Percentiles rank a stretch among this genome's conserved stretches.
phyloP scores from a whole-genome alignment of 2,888 invertebrate genomes.

The Caenorhabditis afra region DNA sequence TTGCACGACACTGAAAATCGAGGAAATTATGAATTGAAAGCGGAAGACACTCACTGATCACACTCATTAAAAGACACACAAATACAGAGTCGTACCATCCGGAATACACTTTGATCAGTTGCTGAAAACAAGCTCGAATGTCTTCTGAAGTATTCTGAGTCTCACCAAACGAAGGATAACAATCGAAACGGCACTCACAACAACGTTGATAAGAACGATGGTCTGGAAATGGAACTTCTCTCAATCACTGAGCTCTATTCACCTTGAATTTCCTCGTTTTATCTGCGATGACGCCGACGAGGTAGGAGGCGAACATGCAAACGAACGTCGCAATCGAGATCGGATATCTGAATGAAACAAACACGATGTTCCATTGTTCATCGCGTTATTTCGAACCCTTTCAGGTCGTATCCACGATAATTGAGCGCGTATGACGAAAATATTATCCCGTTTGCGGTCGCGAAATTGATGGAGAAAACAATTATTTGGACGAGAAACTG shows the following conservation, averaged over 20 bases:
- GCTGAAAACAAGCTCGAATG: constrained; percentile 15
- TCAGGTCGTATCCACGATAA: constrained; percentile 40
- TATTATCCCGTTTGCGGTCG: constrained; percentile 43
- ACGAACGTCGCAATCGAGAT: constrained; percentile 44
- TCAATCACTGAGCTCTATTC: not conserved
- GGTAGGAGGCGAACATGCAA: constrained; percentile 35
- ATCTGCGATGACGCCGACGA: constrained; percentile 43
- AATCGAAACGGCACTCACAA: constrained; percentile 18
- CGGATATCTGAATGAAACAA: no score
- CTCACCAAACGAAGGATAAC: constrained; percentile 29
- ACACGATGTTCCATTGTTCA: no score
- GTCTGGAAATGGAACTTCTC: constrained; percentile 4
- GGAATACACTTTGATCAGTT: constrained; percentile 31
- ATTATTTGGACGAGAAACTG: constrained; percentile 49
- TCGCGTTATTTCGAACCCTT: no score
- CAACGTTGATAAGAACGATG: constrained; percentile 27
- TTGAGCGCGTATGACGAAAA: constrained; percentile 45
- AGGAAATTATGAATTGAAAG: not conserved
- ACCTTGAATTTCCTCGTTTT: constrained; percentile 46
- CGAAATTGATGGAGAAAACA: constrained; percentile 41
- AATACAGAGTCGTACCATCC: constrained; percentile 51
- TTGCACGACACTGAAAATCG: constrained; percentile 40
- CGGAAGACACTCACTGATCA: constrained; percentile 20
- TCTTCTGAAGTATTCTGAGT: not conserved
- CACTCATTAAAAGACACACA: constrained; percentile 34